Conservation (phyloP, 1,140 invertebrate species). For the Patella vulgata region DNA sequence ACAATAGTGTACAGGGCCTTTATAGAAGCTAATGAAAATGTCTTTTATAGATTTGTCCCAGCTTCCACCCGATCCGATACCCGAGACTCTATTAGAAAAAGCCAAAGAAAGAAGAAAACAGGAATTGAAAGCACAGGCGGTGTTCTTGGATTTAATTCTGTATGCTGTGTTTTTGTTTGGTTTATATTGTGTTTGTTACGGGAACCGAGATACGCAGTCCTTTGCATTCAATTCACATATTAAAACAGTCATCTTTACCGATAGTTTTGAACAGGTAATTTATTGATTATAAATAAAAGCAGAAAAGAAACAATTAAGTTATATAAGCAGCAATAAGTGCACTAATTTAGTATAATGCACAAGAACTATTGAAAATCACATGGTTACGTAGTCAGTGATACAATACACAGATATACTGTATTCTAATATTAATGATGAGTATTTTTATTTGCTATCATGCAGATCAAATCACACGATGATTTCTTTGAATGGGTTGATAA, state of each 20-base stretch:
- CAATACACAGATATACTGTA: no score
- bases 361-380: no score
- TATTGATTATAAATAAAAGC: no score
- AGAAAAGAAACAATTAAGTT: neutral
- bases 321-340: no score
- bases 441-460: no score
- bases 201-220: conserved; percentile 28
- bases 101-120: conserved; percentile 12
- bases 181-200: conserved; percentile 30
- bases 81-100: conserved; percentile 20
- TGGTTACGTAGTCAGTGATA: no score
- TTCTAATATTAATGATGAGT: no score
- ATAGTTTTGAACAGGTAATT: conserved; percentile 2
- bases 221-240: conserved; percentile 17
- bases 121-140: conserved; percentile 22
- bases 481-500: conserved; percentile 31
- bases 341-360: no score
- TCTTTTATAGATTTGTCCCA: neutral
- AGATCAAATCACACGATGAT: conserved; percentile 19
- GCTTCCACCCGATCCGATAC: conserved; percentile 15
- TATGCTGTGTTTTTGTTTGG: conserved; percentile 28
- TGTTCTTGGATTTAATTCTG: conserved; percentile 25
- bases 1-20: no score
- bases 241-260: conserved; percentile 16
- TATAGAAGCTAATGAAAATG: no score